phyloP scores from a whole-genome alignment of 2,888 invertebrate species.

The Thecophora atra region DNA sequence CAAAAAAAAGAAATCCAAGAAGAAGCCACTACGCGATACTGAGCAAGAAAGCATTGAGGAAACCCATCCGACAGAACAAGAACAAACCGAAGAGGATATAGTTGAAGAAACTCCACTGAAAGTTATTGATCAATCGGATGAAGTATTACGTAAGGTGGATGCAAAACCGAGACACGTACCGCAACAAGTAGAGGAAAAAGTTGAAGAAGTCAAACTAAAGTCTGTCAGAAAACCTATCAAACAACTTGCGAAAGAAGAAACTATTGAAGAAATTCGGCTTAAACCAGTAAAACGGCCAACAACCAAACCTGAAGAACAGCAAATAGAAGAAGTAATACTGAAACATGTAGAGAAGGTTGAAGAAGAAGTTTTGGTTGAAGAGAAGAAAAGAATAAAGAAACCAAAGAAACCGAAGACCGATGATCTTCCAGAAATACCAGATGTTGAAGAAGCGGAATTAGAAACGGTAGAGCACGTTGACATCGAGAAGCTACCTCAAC shows the following conservation, averaged over 20 bases:
- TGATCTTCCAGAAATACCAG: conserved; percentile 60
- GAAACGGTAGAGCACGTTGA: conserved; percentile 62
- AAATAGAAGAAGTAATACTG: conserved; percentile 54
- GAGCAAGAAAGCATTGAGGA: conserved; percentile 51
- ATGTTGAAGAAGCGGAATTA: conserved; percentile 55
- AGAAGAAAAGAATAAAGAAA: conserved; percentile 45
- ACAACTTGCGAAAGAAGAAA: conserved; percentile 24
- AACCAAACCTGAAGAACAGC: background rate
- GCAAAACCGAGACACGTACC: conserved; percentile 54
- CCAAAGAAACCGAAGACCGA: conserved; percentile 40
- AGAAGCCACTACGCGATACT: conserved; percentile 40
- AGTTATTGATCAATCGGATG: conserved; percentile 43
- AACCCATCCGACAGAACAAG: conserved; percentile 49
- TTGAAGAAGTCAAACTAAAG: conserved; percentile 57
- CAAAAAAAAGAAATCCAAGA: conserved; percentile 54
- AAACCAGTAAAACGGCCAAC: conserved; percentile 48
- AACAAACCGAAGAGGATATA: conserved; percentile 49
- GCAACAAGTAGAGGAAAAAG: conserved; percentile 60
- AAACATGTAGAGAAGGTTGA: conserved; percentile 60
- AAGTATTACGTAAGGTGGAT: conserved; percentile 17
- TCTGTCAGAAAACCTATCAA: conserved; percentile 45
- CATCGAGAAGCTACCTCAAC: conserved; percentile 55
- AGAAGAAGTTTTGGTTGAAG: conserved; percentile 54
- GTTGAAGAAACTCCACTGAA: conserved; percentile 40
- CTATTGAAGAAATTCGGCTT: conserved; percentile 51